A percentile compares a stretch with the other conserved stretches of the same genome.
Evolutionary conservation across 2,888 invertebrate genomes (phyloP).

Genomic region (Patella pellucida): DNA sequence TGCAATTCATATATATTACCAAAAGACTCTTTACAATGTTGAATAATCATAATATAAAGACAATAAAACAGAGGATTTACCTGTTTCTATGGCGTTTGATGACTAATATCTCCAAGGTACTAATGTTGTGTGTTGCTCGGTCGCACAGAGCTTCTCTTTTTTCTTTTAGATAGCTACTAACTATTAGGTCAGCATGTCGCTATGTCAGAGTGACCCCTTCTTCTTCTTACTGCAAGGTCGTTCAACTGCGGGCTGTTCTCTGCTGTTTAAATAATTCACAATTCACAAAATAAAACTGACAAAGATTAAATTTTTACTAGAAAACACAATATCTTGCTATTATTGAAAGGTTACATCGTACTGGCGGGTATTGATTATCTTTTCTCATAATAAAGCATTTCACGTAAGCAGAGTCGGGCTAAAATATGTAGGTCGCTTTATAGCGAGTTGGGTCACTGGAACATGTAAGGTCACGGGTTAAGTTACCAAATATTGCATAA

Average conservation of each 20-base stretch:
- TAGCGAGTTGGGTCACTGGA: slow-evolving; percentile 19
- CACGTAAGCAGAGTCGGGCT: slow-evolving; percentile 20
- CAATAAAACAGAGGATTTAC: neutral
- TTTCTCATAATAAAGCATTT: slow-evolving; percentile 6
- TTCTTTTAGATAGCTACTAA: neutral
- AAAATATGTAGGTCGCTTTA: slow-evolving; percentile 18
- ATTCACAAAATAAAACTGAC: too few relatives aligned
- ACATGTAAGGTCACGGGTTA: slow-evolving; percentile 22
- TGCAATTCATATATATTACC: too few relatives aligned
- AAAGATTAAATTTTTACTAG: too few relatives aligned
- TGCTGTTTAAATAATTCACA: too few relatives aligned
- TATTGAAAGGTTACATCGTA: neutral
- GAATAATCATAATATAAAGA: too few relatives aligned
- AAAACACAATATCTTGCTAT: too few relatives aligned
- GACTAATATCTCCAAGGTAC: slow-evolving; percentile 10
- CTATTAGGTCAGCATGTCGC: slow-evolving; percentile 11
- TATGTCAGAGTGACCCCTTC: slow-evolving; percentile 2
- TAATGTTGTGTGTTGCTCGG: slow-evolving; percentile 7
- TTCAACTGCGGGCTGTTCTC: neutral
- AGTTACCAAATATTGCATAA: slow-evolving; percentile 13
- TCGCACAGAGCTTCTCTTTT: slow-evolving; percentile 11
- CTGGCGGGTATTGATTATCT: neutral
- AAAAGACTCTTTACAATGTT: too few relatives aligned
- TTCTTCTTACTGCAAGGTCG: slow-evolving; percentile 7
- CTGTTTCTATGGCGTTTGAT: slow-evolving; percentile 11